Conservation (phyloP, 2,888 invertebrate species). For the Ornithoptera priamus region DNA sequence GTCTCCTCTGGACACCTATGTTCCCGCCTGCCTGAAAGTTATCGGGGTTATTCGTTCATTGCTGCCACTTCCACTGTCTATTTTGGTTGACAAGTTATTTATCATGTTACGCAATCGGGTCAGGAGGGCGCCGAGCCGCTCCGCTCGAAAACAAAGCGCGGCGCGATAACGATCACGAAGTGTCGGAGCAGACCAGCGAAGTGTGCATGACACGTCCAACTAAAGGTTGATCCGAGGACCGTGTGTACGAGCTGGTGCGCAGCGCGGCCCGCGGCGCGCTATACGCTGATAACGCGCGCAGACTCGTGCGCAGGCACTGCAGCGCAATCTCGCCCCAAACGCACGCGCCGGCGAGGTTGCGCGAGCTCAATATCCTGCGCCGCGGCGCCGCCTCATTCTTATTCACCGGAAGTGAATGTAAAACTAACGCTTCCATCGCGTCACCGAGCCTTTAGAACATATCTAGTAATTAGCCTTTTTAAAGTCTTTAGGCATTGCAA, state of each 20-base stretch:
- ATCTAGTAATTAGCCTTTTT: no score
- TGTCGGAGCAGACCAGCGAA: no score
- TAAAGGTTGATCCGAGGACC: constrained; percentile 5
- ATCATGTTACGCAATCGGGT: constrained; percentile 23
- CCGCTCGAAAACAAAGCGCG: no score
- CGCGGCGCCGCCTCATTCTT: constrained; percentile 1
- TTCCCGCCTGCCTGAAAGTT: constrained; percentile 41
- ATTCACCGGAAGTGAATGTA: no score
- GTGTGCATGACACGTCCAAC: no score
- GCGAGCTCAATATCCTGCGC: not conserved
- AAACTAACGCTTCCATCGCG: no score
- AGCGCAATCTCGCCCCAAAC: not conserved
- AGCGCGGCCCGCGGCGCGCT: constrained; percentile 18
- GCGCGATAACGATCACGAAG: no score
- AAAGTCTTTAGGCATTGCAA: no score
- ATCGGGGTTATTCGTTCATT: constrained; percentile 36
- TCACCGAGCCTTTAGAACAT: no score
- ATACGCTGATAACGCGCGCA: not conserved
- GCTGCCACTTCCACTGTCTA: constrained; percentile 24
- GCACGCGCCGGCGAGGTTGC: not conserved
- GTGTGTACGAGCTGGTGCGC: constrained; percentile 38
- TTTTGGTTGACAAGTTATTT: constrained; percentile 2
- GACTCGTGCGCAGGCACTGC: not conserved
- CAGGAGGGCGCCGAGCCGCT: not conserved
- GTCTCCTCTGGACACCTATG: constrained; percentile 34